Percentiles rank a stretch among this genome's conserved stretches.
phyloP scores from a whole-genome alignment of 2,888 invertebrate species.

The Heliconius hortense region DNA sequence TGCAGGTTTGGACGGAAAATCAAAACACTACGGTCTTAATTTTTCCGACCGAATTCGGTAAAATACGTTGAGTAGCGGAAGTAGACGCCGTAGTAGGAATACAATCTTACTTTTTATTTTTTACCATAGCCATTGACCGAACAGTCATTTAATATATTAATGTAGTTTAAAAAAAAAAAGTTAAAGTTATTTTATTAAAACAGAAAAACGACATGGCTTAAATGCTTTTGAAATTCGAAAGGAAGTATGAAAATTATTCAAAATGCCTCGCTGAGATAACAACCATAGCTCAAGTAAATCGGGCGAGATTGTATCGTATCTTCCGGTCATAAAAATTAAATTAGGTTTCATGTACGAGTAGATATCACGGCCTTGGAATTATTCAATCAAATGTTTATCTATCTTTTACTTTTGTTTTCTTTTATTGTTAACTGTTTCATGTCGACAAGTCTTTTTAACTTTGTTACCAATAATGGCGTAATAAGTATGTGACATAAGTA shows the following conservation, averaged over 20 bases:
- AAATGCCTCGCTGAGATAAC: conserved; percentile 23
- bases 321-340: conserved; percentile 31
- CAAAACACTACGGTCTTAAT: too few relatives aligned
- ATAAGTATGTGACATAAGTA: too few relatives aligned
- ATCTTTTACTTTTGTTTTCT: neutral
- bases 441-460: neutral
- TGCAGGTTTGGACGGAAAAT: too few relatives aligned
- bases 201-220: conserved; percentile 1
- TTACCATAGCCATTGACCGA: neutral
- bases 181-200: neutral
- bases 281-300: conserved; percentile 18
- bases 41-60: too few relatives aligned
- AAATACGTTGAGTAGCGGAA: too few relatives aligned
- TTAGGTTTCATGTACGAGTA: conserved; percentile 22
- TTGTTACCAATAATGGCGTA: too few relatives aligned
- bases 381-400: neutral
- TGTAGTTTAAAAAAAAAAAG: too few relatives aligned
- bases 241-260: conserved; percentile 28
- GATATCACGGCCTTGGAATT: conserved; percentile 1
- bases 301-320: conserved; percentile 24
- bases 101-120: too few relatives aligned
- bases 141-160: too few relatives aligned
- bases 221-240: conserved; percentile 21
- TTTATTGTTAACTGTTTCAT: neutral
- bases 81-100: too few relatives aligned